Conservation (phyloP, 2,888 invertebrate genomes). For the Scelioninae gen. 2 region DNA sequence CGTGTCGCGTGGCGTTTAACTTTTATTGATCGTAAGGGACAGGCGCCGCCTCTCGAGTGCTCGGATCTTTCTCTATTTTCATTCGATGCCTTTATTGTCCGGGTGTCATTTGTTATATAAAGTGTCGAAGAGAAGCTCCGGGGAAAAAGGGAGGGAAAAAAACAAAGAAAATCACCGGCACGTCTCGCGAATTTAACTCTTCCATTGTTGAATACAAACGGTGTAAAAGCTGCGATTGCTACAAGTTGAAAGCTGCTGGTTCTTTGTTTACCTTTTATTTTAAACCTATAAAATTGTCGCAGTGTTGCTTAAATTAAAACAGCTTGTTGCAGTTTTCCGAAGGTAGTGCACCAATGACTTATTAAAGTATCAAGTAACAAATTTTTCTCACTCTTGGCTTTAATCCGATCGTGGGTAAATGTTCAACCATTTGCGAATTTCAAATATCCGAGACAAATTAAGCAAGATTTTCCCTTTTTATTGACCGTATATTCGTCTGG, state of each 20-base stretch:
- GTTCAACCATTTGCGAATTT: no score
- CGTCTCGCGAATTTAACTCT: neutral
- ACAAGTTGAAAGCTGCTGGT: no score
- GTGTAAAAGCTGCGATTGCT: no score
- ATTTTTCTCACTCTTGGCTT: no score
- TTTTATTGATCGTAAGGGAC: conserved; percentile 47
- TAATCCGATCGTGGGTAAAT: no score
- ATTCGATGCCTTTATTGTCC: conserved; percentile 38
- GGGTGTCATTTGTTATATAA: conserved; percentile 36
- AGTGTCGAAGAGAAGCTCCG: conserved; percentile 15
- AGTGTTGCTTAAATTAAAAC: neutral
- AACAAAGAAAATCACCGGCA: conserved; percentile 11
- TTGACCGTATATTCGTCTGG: no score
- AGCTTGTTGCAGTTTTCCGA: no score
- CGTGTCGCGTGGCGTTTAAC: conserved; percentile 29
- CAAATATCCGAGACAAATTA: no score
- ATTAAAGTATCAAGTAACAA: no score
- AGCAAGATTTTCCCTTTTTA: no score
- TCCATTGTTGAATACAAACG: no score
- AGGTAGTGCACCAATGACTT: no score
- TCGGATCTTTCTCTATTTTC: conserved; percentile 30
- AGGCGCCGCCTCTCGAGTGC: conserved; percentile 6
- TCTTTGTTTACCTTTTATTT: neutral
- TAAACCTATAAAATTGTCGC: neutral
- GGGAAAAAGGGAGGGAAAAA: conserved; percentile 12